A percentile compares a stretch with the other conserved stretches of the same genome.
phyloP scores from a whole-genome alignment of 2,113 vertebrate genomes.

The Strix uralensis region DNA sequence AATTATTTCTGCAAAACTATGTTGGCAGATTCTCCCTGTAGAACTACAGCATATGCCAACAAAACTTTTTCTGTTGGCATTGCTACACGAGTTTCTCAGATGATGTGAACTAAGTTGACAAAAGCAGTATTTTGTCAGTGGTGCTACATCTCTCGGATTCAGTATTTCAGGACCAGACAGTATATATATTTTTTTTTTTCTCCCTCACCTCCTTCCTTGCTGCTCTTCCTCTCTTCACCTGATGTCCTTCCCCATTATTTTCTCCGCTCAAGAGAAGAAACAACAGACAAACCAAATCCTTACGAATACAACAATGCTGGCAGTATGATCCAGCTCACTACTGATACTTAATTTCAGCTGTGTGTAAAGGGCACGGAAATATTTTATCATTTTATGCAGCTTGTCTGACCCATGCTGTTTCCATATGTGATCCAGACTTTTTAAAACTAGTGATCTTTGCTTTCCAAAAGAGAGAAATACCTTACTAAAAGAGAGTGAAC shows the following conservation, averaged over 20 bases:
- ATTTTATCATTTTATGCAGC: background rate
- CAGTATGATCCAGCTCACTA: accelerated
- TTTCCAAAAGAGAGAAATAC: background rate
- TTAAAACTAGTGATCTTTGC: background rate
- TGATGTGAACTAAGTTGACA: conserved; percentile 48
- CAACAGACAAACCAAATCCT: background rate
- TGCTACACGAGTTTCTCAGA: background rate
- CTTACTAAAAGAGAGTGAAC: background rate
- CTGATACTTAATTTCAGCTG: background rate
- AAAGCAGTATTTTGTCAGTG: conserved; percentile 31
- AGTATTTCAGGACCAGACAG: background rate
- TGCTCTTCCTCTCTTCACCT: background rate
- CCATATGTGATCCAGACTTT: background rate
- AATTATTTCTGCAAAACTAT: background rate
- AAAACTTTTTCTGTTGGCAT: conserved; percentile 15
- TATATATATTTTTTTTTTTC: background rate
- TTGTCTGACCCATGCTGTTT: background rate
- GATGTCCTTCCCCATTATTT: background rate
- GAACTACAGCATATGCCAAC: conserved; percentile 29
- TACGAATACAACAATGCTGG: accelerated
- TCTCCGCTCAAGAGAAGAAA: background rate
- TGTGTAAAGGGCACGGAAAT: background rate
- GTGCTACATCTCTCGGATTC: background rate
- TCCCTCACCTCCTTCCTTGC: background rate
- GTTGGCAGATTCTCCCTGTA: conserved; percentile 36